phyloP scores from a whole-genome alignment of 2,797 vertebrate genomes.

The Harpagifer antarcticus region DNA sequence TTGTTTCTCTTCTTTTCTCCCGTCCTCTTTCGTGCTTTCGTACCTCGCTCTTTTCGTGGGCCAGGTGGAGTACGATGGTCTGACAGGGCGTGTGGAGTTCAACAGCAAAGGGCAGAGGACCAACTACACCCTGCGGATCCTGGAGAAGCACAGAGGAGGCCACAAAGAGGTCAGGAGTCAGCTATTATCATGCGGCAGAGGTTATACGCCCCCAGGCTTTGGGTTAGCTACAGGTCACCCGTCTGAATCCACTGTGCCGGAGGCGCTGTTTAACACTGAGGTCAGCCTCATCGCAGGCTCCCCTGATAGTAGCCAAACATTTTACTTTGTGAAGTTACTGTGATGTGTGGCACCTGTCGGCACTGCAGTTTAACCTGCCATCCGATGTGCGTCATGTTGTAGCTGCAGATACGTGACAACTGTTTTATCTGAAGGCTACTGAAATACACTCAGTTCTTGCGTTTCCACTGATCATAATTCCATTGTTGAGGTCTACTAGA shows the following conservation, averaged over 20 bases:
- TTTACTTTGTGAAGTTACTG: constrained; percentile 34
- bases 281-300: constrained; percentile 42
- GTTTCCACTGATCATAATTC: too few relatives aligned
- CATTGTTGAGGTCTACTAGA: too few relatives aligned
- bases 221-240: constrained; percentile 53
- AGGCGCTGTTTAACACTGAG: constrained; percentile 57
- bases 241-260: constrained; percentile 47
- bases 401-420: constrained; percentile 30
- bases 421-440: constrained; percentile 31
- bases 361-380: constrained; percentile 2
- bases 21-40: constrained; percentile 15
- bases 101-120: constrained; percentile 97
- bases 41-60: constrained; percentile 31
- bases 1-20: constrained; percentile 14
- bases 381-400: constrained; percentile 18
- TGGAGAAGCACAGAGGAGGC: constrained; percentile 91
- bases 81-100: constrained; percentile 93
- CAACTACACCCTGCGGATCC: constrained; percentile 93
- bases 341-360: constrained; percentile 26
- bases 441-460: neutral
- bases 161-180: constrained; percentile 91
- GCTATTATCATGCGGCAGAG: constrained; percentile 52
- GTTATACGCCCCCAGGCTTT: constrained; percentile 42
- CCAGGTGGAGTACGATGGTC: constrained; percentile 94
- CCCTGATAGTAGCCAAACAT: constrained; percentile 25